phyloP scores from a whole-genome alignment of 2,888 invertebrate species.

The Perdita meconis region DNA sequence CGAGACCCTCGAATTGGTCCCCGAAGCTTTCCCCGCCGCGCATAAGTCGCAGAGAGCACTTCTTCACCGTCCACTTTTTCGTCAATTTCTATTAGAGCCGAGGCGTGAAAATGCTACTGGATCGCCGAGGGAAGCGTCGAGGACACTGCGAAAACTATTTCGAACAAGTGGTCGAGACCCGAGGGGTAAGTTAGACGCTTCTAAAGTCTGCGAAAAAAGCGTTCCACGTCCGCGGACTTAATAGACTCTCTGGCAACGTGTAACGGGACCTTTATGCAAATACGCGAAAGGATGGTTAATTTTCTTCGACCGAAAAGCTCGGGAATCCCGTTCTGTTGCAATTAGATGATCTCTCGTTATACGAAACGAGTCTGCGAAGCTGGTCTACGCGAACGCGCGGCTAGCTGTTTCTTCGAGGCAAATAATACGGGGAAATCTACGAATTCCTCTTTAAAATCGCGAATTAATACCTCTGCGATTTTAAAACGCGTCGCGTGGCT shows the following conservation, averaged over 20 bases:
- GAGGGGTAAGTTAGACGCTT: background rate
- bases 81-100: too few species aligned
- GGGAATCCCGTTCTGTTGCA: background rate
- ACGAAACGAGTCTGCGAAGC: background rate
- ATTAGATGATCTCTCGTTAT: constrained; percentile 14
- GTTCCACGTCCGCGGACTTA: background rate
- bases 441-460: too few species aligned
- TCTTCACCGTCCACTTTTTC: too few species aligned
- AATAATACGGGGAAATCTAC: background rate
- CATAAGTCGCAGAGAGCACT: too few species aligned
- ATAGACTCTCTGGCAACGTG: background rate
- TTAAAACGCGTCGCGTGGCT: background rate
- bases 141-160: background rate
- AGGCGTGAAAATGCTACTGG: too few species aligned
- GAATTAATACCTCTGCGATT: constrained; percentile 41
- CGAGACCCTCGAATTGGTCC: background rate
- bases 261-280: constrained; percentile 20
- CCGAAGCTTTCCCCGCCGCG: background rate
- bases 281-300: constrained; percentile 21
- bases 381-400: background rate
- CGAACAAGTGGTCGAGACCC: too few species aligned
- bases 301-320: background rate
- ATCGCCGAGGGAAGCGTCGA: too few species aligned
- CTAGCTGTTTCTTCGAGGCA: background rate
- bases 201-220: background rate